A percentile compares a stretch with the other conserved stretches of the same genome.
These are phyloP conservation scores for Orthosia gothica DNA, from an alignment of 2,888 invertebrate genomes.

Conservation along the genomic window DNA sequence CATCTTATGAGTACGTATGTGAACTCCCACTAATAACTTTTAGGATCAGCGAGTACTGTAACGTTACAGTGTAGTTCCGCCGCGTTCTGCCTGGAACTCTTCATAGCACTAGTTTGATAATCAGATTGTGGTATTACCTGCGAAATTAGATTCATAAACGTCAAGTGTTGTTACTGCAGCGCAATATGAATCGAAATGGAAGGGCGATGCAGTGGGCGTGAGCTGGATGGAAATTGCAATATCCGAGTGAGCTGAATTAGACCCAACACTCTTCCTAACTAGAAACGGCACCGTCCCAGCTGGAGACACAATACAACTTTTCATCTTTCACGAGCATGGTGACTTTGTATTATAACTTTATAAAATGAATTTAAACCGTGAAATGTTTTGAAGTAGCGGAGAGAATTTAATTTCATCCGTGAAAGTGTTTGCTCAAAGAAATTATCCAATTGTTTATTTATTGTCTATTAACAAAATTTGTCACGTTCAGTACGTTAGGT, in stretches of 20 bases:
- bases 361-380: constrained; percentile 44
- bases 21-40: constrained; percentile 32
- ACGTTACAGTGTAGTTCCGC: constrained; percentile 7
- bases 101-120: constrained; percentile 45
- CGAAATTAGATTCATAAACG: constrained; percentile 77
- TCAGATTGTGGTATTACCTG: constrained; percentile 63
- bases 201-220: constrained; percentile 79
- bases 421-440: constrained; percentile 19
- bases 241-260: constrained; percentile 82
- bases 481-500: too few species aligned
- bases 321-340: constrained; percentile 42
- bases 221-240: constrained; percentile 87
- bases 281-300: constrained; percentile 67
- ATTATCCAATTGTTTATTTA: neutral
- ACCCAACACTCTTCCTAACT: constrained; percentile 67
- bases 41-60: constrained; percentile 1
- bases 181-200: constrained; percentile 85
- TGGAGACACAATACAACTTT: constrained; percentile 54
- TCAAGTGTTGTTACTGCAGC: constrained; percentile 79
- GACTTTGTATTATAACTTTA: constrained; percentile 42
- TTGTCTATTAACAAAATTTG: too few species aligned
- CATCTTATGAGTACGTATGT: constrained; percentile 20
- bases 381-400: constrained; percentile 31
- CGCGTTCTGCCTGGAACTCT: constrained; percentile 8
- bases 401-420: constrained; percentile 45